Evolutionary conservation across 2,797 vertebrate genomes (phyloP), one percentile per base, ranked within the genome.

Genomic region (Lacerta agilis): DNA sequence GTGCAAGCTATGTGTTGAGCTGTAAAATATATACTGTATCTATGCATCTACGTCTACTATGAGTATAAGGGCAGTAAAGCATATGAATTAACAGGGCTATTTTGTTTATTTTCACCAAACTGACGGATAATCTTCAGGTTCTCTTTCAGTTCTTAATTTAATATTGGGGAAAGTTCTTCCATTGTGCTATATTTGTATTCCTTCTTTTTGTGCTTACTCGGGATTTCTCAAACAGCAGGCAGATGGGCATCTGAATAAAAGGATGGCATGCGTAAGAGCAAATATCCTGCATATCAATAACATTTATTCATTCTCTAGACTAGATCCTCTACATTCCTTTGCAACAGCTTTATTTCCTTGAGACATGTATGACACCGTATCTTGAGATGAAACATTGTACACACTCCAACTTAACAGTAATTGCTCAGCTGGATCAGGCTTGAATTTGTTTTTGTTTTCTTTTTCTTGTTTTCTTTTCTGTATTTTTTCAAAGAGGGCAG

Each of bases 321-420:
- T 73, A 73, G 72, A 73, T 3, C 6, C 81, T 49, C 86, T 36
- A 83, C 91, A 94, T 91, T 90, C 58, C 33, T 87, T 38, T 81
- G 86, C 92, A 77, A 94, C 0, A 0, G n/a, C 83, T 1, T 90
- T 90, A 73, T 79, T 78, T 89, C 79, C 85, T 93, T 80, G 72
- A 0, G 18, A 95, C 80, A 82, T 86, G 10, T 5, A 33, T 85
- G 76, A 80, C 90, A 94, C 96, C 88, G 86, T 94, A 38, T 93
- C 93, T 94, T 94, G 8, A 3, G 84, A 91, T 79, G 83, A 91
- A 83, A 79, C 72, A 96, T 80, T n/a, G 25, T 88, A 83, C 79
- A 33, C 61, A 69, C 90, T 69, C 36, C 0, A 4, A 58, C 9
- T 78, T 87, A 38, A 83, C 86, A 87, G 81, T 85, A 88, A 2